phyloP scores from a whole-genome alignment of 2,113 vertebrate species.

The Himantopus leucocephalus region DNA sequence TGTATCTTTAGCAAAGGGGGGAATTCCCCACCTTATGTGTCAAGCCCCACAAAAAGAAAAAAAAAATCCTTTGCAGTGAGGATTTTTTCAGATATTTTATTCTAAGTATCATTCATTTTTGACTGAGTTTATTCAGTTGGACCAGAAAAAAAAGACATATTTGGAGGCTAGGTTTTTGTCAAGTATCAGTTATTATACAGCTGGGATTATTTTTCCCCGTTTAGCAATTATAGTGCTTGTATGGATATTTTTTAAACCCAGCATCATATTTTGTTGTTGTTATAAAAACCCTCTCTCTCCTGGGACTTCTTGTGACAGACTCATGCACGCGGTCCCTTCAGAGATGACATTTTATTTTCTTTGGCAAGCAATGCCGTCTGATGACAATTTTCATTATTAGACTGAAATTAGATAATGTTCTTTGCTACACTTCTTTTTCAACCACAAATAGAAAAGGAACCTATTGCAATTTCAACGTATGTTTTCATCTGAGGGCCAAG shows the following conservation, averaged over 20 bases:
- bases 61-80: neutral
- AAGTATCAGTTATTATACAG: neutral
- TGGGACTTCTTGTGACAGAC: neutral
- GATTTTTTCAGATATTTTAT: neutral
- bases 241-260: neutral
- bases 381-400: constrained; percentile 44
- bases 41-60: neutral
- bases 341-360: constrained; percentile 29
- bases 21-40: neutral
- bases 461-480: neutral
- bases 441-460: neutral
- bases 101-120: neutral
- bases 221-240: neutral
- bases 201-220: constrained; percentile 6
- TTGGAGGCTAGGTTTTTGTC: neutral
- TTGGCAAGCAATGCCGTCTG: neutral
- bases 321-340: neutral
- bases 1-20: neutral
- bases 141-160: neutral
- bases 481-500: neutral
- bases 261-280: neutral
- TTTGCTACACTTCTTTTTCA: neutral
- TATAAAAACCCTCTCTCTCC: neutral
- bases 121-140: neutral
- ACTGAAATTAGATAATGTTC: neutral